These are phyloP conservation scores for Pholis gunnellus DNA, from an alignment of 2,113 vertebrate species.

Conservation along the genomic window DNA sequence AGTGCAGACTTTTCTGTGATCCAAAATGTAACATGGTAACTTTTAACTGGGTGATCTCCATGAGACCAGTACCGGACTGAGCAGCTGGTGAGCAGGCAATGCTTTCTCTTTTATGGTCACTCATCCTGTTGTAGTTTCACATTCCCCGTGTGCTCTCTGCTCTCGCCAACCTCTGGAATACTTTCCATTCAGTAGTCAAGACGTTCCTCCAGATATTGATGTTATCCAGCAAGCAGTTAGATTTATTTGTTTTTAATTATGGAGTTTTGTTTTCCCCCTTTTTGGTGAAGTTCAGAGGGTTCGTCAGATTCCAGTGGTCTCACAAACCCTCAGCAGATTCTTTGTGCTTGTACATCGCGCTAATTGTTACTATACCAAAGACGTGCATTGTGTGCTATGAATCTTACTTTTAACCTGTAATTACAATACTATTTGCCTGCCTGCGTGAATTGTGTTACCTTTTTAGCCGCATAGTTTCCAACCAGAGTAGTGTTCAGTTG, in stretches of 20 bases:
- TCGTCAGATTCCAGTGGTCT: constrained; percentile 16
- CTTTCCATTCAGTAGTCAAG: constrained; percentile 45
- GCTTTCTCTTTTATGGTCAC: constrained; percentile 41
- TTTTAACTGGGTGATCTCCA: constrained; percentile 1
- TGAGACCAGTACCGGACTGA: constrained; percentile 13
- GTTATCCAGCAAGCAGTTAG: constrained; percentile 43
- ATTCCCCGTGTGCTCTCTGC: constrained; percentile 63
- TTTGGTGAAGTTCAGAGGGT: constrained; percentile 38
- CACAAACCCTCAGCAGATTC: not conserved
- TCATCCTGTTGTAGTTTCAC: constrained; percentile 58
- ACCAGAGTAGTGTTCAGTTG: not conserved
- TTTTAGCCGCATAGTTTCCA: not conserved
- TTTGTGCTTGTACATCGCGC: constrained; percentile 13
- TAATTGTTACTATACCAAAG: constrained; percentile 68
- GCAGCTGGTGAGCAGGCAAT: constrained; percentile 12
- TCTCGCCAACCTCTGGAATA: constrained; percentile 41
- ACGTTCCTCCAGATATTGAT: constrained; percentile 57
- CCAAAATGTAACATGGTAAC: not conserved
- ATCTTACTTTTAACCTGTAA: constrained; percentile 40
- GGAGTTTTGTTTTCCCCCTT: constrained; percentile 9
- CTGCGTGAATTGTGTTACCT: not conserved
- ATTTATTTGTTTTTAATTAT: constrained; percentile 73
- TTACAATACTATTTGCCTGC: not conserved
- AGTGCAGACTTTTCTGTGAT: constrained; percentile 8
- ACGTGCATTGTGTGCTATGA: constrained; percentile 48